A percentile compares a stretch with the other conserved stretches of the same genome.
Evolutionary conservation across 2,797 vertebrate species (phyloP).

Genomic region (Syngnathus rostellatus): DNA sequence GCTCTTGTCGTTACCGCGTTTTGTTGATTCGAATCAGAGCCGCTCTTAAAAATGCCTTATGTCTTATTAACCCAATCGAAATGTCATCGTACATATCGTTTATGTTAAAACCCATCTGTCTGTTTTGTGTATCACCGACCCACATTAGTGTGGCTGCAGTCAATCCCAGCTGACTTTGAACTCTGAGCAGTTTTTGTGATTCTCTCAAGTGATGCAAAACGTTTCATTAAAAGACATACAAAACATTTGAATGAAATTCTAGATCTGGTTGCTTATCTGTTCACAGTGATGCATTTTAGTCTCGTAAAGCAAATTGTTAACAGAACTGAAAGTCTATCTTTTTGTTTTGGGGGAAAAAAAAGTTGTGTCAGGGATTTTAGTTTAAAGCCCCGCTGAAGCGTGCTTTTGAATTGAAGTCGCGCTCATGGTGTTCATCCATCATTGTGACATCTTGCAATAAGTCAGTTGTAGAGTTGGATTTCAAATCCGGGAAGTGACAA

Average conservation of each 20-base stretch:
- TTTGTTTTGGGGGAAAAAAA: background rate
- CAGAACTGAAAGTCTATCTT: background rate
- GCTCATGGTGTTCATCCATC: conserved; percentile 1
- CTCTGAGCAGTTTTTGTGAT: background rate
- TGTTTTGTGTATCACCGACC: background rate
- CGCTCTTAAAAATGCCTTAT: background rate
- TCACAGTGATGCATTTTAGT: background rate
- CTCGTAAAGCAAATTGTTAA: background rate
- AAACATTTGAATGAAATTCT: background rate
- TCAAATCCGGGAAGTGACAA: background rate
- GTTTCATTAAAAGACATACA: background rate
- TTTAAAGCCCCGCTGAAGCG: background rate
- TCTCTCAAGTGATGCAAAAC: background rate
- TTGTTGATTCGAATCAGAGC: background rate
- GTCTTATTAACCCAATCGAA: background rate
- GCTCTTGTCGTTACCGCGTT: background rate
- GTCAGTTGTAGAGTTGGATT: background rate
- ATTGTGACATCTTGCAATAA: background rate
- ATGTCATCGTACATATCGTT: background rate
- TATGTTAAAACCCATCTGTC: background rate
- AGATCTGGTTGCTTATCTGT: background rate
- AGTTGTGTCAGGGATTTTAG: background rate
- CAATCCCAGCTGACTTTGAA: background rate
- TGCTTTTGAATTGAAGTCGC: background rate
- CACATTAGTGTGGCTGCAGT: background rate